Percentiles rank a stretch among this genome's conserved stretches.
These are phyloP conservation scores for Meleagris gallopavo DNA, from an alignment of 2,113 vertebrate genomes.

Conservation along the genomic window DNA sequence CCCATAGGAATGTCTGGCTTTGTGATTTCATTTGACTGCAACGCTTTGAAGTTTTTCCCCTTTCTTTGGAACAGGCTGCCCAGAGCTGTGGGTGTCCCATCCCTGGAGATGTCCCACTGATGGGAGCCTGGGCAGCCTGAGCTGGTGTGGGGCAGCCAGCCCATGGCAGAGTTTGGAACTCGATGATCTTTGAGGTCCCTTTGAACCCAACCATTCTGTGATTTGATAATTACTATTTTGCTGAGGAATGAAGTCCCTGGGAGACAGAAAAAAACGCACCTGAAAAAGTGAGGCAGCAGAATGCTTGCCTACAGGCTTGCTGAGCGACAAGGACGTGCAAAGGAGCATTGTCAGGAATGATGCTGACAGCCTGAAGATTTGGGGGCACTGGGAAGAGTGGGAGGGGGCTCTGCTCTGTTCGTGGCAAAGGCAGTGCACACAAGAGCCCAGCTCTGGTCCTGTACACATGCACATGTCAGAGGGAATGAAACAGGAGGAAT, in stretches of 20 bases:
- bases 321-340: background rate
- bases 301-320: background rate
- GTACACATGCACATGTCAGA: rapidly evolving
- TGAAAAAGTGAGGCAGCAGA: background rate
- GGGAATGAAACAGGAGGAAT: background rate
- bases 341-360: background rate
- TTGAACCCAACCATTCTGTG: too few species aligned
- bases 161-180: too few species aligned
- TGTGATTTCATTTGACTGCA: background rate
- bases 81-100: too few species aligned
- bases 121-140: too few species aligned
- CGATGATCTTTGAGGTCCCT: too few species aligned
- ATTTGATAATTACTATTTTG: background rate
- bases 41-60: background rate
- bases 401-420: background rate
- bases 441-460: background rate
- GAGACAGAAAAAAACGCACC: background rate
- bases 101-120: too few species aligned
- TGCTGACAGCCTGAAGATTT: background rate
- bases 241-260: background rate
- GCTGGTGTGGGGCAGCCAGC: too few species aligned
- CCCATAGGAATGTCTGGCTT: background rate
- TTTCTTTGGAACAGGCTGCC: background rate
- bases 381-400: background rate
- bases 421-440: background rate